Evolutionary conservation across 2,888 invertebrate genomes (phyloP).

Genomic region (Plagodis pulveraria): DNA sequence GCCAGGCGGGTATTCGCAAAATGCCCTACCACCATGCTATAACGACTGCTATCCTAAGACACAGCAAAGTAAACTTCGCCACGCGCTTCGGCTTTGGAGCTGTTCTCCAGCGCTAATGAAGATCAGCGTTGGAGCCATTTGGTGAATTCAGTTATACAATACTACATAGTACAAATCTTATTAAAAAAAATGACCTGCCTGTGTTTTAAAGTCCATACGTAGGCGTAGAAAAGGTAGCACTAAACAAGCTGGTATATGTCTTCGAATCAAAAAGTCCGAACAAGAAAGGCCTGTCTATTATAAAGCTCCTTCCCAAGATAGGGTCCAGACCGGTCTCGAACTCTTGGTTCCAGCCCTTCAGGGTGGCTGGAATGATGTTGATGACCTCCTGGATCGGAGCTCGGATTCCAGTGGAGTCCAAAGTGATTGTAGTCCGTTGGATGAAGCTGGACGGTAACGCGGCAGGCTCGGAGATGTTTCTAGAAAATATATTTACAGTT

Average conservation of each 20-base stretch:
- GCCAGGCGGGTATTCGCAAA: too few species aligned
- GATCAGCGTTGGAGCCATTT: too few species aligned
- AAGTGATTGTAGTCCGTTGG: slow-evolving; percentile 39
- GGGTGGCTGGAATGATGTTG: slow-evolving; percentile 11
- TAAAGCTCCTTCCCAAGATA: slow-evolving; percentile 42
- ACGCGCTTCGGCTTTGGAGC: too few species aligned
- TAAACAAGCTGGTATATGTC: slow-evolving; percentile 41
- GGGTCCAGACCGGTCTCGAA: slow-evolving; percentile 36
- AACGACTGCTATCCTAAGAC: too few species aligned
- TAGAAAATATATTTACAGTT: slow-evolving; percentile 20
- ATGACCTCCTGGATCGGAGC: slow-evolving; percentile 26
- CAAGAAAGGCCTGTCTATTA: slow-evolving; percentile 50
- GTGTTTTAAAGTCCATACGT: slow-evolving; percentile 3
- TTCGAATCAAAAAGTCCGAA: slow-evolving; percentile 47
- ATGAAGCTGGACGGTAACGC: slow-evolving; percentile 39
- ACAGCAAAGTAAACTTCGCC: too few species aligned
- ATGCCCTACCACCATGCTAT: too few species aligned
- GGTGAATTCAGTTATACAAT: too few species aligned
- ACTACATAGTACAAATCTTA: too few species aligned
- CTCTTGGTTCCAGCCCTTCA: neutral
- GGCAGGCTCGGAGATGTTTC: slow-evolving; percentile 39
- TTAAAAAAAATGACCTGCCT: too few species aligned
- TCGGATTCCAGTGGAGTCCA: slow-evolving; percentile 37
- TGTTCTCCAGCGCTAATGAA: too few species aligned
- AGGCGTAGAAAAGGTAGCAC: slow-evolving; percentile 44